Percentiles rank a stretch among this genome's conserved stretches.
Conservation (phyloP, 1,140 invertebrate genomes). For the Harpegnathos saltator region DNA sequence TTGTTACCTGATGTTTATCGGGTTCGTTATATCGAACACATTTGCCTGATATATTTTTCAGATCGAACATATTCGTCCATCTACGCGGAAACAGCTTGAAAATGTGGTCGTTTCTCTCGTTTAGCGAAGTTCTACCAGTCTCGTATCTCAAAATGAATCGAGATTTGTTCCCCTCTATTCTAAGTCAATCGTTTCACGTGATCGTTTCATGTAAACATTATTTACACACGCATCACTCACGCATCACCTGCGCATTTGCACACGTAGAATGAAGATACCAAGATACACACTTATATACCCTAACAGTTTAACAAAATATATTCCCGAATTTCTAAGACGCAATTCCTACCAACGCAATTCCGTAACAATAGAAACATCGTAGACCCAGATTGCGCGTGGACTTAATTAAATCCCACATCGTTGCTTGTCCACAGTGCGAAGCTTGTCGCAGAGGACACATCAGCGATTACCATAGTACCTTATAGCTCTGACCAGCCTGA, state of each 20-base stretch:
- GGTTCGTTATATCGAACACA: not conserved
- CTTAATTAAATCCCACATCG: not conserved
- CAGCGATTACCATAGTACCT: not conserved
- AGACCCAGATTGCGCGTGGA: not conserved
- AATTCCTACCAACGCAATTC: constrained; percentile 10
- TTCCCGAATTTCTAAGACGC: not conserved
- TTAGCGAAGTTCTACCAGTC: not conserved
- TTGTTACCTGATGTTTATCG: no score
- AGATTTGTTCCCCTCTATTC: not conserved
- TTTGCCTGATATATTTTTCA: not conserved
- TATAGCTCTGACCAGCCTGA: not conserved
- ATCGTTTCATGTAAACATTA: no score
- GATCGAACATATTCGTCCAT: not conserved
- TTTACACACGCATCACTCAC: not conserved
- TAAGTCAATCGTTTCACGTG: no score
- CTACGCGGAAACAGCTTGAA: not conserved
- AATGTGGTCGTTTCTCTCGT: no score
- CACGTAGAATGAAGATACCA: not conserved
- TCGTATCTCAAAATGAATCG: not conserved
- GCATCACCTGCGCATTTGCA: no score
- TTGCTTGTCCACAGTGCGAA: not conserved
- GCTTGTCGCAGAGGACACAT: not conserved
- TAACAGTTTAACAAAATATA: constrained; percentile 28
- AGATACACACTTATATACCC: no score
- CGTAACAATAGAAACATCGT: not conserved